Base-by-base conservation (phyloP, 2,113 vertebrate species). In the Verasper variegatus region DNA sequence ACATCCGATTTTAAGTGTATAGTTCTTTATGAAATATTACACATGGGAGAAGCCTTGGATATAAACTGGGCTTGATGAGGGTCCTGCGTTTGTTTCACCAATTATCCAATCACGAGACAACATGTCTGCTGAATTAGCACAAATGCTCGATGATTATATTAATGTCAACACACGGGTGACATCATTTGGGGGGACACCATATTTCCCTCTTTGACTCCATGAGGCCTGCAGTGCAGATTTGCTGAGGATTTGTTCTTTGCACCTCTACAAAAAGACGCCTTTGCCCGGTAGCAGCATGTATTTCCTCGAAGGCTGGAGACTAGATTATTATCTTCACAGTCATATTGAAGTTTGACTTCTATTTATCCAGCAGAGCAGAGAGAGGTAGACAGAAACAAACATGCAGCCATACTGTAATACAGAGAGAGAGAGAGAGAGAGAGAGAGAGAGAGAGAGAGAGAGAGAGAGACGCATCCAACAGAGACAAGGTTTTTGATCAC, bases 261-360 rank as follows among this genome's bases (percentile, higher is more conserved):
- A 51, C 47, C 47, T 51, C 47, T 17, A 51, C 18, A 51, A 51
- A 51, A 51, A 18, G 47, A 51, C 55, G 15, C 37, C 52, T 69
- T 67, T 26, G 42, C 14, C 23, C 23, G 64, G 62, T 63, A 27
- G 21, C 23, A 52, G 54, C 3, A 0, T 69, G 65, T 5, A 0
- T 54, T 68, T 70, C 60, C 52, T 66, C 1, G 3, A 54, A 67
- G 59, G 63, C 58, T 26, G 24, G 11, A 31, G 71, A 31, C 52
- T 40, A 55, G 26, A 61, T 51, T 6, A 21, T 51, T 51, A 51
- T 20, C 47, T 51, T 51, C 17, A 51, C 47, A 20, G 27, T 57
- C 27, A 63, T 71, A 71, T 62, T 23, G 2, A 59, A 71, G 26
- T 67, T 9, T 27, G 8, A 11, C 35, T 47, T 13, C 65, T 56